Percentiles rank a stretch among this genome's conserved stretches.
phyloP scores from a whole-genome alignment of 2,888 invertebrate species.

The Hermaeophaga mercurialis region DNA sequence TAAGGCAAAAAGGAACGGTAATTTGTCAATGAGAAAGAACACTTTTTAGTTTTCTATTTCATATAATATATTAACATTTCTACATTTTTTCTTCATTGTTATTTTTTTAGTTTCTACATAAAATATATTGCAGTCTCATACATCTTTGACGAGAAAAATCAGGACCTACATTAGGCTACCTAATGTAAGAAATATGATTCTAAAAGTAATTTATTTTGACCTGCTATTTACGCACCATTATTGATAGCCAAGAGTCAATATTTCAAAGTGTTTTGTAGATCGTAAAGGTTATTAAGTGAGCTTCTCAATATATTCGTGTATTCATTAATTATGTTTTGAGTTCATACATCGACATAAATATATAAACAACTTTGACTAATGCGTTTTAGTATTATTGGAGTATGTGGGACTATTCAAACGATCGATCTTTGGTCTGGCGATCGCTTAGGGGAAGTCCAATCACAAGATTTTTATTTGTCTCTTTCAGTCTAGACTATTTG shows the following conservation, averaged over 20 bases:
- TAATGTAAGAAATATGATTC: too few relatives aligned
- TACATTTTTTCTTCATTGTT: too few relatives aligned
- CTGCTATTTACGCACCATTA: not conserved
- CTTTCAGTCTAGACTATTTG: too few relatives aligned
- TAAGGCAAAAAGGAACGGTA: conserved; percentile 16
- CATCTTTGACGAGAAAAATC: too few relatives aligned
- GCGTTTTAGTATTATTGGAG: conserved; percentile 22
- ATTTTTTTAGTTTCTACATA: too few relatives aligned
- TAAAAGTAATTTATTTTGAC: conserved; percentile 2
- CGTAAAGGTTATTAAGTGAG: conserved; percentile 5
- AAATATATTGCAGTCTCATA: too few relatives aligned
- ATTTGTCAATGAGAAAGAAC: conserved; percentile 18
- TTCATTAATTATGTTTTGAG: conserved; percentile 29
- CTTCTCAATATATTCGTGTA: conserved; percentile 18
- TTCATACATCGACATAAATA: conserved; percentile 29
- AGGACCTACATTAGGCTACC: not conserved
- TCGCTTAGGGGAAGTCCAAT: not conserved
- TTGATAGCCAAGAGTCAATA: conserved; percentile 3
- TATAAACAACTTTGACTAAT: conserved; percentile 32
- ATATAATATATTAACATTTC: too few relatives aligned
- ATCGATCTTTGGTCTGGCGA: conserved; percentile 21
- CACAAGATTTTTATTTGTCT: too few relatives aligned
- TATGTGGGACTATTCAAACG: conserved; percentile 15
- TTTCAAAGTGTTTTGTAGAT: conserved; percentile 4
- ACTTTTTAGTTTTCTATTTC: too few relatives aligned